Base-by-base conservation (phyloP, 2,888 invertebrate species). In the Odiellus spinosus region DNA sequence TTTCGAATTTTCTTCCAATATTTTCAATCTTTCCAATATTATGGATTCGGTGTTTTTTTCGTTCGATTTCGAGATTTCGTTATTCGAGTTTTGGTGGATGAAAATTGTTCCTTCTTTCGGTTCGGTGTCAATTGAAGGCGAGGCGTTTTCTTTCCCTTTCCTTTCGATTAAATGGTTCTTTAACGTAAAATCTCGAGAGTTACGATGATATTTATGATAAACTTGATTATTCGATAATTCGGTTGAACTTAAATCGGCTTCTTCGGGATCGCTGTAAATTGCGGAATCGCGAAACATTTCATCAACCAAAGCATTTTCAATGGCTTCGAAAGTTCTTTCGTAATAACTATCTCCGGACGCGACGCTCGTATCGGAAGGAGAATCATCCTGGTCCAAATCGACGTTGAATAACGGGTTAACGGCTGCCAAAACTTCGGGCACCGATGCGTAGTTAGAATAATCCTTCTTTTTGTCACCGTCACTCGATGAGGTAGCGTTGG, bases 261-360 rank as follows among this genome's bases (percentile, higher is more conserved):
- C 78, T 50, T 79, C 78, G 52, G 73, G 75, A 59, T 84, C 84
- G 53, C 83, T 83, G 63, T 83, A 84, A 57, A 84, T 80, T 53
- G 84, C 83, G 44, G 82, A 82, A 63, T 85, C 85, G 58, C 84
- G 73, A 59, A 82, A 83, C 1, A 75, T 72, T 55, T 77, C 79
- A 56, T 72, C 74, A 49, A 76, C 79, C 32, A 73, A 74, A 33
- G 79, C 71, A 48, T 76, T 76, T 63, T 83, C 83, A 33, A 82
- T 77, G 33, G 75, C 77, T 58, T 80, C 80, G 60, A 80, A 80
- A 0, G 79, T 76, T 55, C 77, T 75, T 61, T 83, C 83, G 59
- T 83, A 83, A 59, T 75, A 81, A 57, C 80, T 78, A 54, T 80
- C 78, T 44, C 75, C 76, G 19, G 76, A 68, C 8, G 64, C 64